phyloP scores from a whole-genome alignment of 2,797 vertebrate species.

The Martes flavigula region DNA sequence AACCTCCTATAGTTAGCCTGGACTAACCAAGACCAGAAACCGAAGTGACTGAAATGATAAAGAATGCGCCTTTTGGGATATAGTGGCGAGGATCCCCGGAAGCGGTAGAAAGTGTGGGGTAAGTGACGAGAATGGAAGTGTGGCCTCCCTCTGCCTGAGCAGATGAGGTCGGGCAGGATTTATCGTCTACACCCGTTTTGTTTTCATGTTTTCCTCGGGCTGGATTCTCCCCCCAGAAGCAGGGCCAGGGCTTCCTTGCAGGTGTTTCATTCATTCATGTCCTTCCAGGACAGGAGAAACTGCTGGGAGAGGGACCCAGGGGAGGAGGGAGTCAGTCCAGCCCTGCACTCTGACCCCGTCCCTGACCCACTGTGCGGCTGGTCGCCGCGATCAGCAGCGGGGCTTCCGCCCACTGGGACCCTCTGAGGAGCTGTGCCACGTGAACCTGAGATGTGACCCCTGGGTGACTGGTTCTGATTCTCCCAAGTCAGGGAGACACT shows the following conservation, averaged over 20 bases:
- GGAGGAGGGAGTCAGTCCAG: neutral
- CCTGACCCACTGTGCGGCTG: neutral
- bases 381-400: rapidly evolving
- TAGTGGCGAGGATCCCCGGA: neutral
- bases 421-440: neutral
- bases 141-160: neutral
- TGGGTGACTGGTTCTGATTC: neutral
- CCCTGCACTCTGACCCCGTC: neutral
- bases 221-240: neutral
- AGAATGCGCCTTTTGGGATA: neutral
- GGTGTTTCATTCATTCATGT: neutral
- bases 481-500: too few relatives aligned
- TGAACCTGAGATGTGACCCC: neutral
- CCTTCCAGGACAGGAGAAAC: too few relatives aligned
- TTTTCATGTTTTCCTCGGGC: neutral
- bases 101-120: neutral
- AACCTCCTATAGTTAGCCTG: neutral
- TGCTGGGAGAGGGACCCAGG: neutral
- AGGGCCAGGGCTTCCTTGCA: neutral
- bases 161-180: neutral
- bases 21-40: neutral
- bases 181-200: rapidly evolving
- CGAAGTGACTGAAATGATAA: neutral
- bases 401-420: neutral
- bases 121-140: neutral